Conservation (phyloP, 1,140 invertebrate genomes). For the Notospermus geniculatus region DNA sequence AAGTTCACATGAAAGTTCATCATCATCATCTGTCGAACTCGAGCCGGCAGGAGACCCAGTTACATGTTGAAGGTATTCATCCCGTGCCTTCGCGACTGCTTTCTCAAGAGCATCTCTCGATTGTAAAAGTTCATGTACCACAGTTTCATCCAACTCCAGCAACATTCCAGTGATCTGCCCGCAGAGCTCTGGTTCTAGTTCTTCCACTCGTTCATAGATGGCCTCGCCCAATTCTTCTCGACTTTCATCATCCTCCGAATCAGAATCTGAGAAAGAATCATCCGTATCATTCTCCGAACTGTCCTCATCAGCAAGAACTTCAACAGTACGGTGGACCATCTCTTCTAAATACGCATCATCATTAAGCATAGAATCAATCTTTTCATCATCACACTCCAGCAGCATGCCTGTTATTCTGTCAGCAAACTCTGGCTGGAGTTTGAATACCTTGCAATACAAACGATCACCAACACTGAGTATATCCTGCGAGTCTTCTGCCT, state of each 20-base stretch:
- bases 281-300: neutral
- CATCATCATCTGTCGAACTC: too few species aligned
- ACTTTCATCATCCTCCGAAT: neutral
- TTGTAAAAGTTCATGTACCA: too few species aligned
- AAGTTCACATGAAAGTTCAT: too few species aligned
- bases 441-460: conserved; percentile 20
- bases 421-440: conserved; percentile 7
- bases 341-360: conserved; percentile 13
- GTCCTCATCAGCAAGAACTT: conserved; percentile 2
- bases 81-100: too few species aligned
- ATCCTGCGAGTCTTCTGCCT: conserved; percentile 8
- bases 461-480: conserved; percentile 22
- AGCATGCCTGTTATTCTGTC: conserved; percentile 24
- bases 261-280: neutral
- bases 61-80: too few species aligned
- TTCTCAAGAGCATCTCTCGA: too few species aligned
- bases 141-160: too few species aligned
- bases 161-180: neutral
- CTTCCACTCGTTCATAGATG: conserved; percentile 1
- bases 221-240: neutral
- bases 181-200: conserved; percentile 1
- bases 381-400: conserved; percentile 7
- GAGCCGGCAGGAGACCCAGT: too few species aligned
- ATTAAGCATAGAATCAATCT: conserved; percentile 17
- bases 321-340: conserved; percentile 6